Evolutionary conservation across 2,797 vertebrate species (phyloP).

Genomic region (Champsocephalus gunnari): DNA sequence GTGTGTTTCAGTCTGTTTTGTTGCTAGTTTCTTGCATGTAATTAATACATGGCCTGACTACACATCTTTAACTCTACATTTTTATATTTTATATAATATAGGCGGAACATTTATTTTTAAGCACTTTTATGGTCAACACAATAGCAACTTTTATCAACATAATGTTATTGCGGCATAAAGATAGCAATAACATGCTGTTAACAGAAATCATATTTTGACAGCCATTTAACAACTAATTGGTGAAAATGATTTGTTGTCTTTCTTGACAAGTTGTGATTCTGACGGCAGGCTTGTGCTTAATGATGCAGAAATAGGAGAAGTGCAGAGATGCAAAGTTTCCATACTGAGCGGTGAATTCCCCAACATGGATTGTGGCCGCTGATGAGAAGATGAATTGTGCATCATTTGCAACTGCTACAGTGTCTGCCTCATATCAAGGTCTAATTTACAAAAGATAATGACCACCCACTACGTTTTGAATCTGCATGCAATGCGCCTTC

Average conservation of each 20-base stretch:
- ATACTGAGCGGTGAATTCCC: neutral
- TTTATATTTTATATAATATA: too few species aligned
- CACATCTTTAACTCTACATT: neutral
- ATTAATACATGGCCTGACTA: constrained; percentile 15
- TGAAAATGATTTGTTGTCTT: constrained; percentile 13
- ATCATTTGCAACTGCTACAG: neutral
- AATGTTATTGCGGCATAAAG: neutral
- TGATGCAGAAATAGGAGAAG: constrained; percentile 20
- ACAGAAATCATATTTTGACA: neutral
- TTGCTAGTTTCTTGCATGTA: neutral
- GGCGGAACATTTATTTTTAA: neutral
- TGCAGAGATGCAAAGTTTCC: constrained; percentile 35
- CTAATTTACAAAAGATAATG: neutral
- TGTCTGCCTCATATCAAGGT: neutral
- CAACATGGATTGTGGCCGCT: neutral
- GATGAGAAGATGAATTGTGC: neutral
- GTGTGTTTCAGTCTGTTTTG: constrained; percentile 3
- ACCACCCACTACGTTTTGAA: neutral
- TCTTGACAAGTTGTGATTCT: constrained; percentile 22
- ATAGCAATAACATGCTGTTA: neutral
- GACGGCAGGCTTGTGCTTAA: constrained; percentile 30
- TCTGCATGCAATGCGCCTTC: neutral
- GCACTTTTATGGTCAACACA: neutral
- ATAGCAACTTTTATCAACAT: neutral
- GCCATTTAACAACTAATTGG: constrained; percentile 11